Evolutionary conservation across 2,113 vertebrate species (phyloP).

Genomic region (Chitala chitala): DNA sequence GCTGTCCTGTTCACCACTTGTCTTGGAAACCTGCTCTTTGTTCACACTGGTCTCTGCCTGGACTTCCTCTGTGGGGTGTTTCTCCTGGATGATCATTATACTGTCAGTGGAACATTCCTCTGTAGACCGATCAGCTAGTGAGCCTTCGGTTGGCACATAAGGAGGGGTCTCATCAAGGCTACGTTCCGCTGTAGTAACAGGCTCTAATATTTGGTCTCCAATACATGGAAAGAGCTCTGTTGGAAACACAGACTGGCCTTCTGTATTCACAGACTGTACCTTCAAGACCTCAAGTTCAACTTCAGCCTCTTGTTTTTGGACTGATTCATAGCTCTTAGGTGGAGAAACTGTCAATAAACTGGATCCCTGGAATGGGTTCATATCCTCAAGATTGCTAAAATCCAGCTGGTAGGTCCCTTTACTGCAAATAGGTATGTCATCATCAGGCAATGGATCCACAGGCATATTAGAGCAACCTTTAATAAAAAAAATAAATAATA

Average conservation of each 20-base stretch:
- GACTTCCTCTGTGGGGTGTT: neutral
- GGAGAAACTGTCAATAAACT: conserved; percentile 43
- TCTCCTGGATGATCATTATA: conserved; percentile 53
- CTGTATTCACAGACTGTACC: neutral
- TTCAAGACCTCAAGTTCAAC: neutral
- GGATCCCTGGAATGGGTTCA: conserved; percentile 49
- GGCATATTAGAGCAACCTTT: conserved; percentile 24
- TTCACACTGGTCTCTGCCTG: conserved; percentile 12
- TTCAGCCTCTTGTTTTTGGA: neutral
- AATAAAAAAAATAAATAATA: neutral
- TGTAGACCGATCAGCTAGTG: conserved; percentile 41
- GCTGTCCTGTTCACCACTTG: conserved; percentile 3
- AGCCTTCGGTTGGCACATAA: conserved; percentile 51
- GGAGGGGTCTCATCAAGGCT: conserved; percentile 61
- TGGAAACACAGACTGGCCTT: neutral
- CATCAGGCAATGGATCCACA: conserved; percentile 46
- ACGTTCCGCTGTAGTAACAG: conserved; percentile 20
- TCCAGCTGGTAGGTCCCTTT: conserved; percentile 58
- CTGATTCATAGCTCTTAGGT: conserved; percentile 12
- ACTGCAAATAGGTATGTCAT: conserved; percentile 58
- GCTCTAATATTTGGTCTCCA: conserved; percentile 12
- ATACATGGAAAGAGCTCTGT: neutral
- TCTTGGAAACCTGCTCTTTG: conserved; percentile 26
- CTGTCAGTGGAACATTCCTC: conserved; percentile 52
- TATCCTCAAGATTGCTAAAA: conserved; percentile 49